Conservation (phyloP, 2,797 vertebrate species). For the Tarsius wallacei region DNA sequence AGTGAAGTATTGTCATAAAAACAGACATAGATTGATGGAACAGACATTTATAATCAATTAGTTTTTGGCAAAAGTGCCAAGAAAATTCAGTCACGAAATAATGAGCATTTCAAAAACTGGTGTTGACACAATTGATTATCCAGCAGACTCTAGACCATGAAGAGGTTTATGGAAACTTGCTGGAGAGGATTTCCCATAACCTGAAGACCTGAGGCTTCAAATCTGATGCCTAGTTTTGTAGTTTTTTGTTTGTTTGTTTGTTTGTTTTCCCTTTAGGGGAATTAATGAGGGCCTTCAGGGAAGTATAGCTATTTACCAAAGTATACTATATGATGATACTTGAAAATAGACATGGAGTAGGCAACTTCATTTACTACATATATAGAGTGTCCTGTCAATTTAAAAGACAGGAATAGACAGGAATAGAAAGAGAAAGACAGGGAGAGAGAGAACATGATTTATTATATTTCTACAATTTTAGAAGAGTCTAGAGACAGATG, state of each 20-base stretch:
- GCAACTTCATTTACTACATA: not conserved
- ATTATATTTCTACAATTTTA: not conserved
- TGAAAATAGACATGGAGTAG: not conserved
- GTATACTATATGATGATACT: not conserved
- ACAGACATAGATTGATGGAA: not conserved
- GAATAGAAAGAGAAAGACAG: not conserved
- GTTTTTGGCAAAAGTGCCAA: not conserved
- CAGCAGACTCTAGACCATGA: not conserved
- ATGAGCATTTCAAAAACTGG: not conserved
- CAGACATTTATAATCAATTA: not conserved
- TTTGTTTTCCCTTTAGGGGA: not conserved
- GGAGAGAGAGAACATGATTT: not conserved
- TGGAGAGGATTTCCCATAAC: not conserved
- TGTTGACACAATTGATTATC: not conserved
- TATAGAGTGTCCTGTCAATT: not conserved
- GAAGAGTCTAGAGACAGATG: not conserved
- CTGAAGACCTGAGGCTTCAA: not conserved
- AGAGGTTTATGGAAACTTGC: not conserved
- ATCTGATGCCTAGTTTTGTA: not conserved
- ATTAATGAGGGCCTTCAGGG: not conserved
- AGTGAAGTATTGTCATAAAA: not conserved
- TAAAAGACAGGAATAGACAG: not conserved
- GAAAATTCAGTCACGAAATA: not conserved
- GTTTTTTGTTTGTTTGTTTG: no score
- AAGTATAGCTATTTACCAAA: not conserved